Evolutionary conservation across 2,888 invertebrate genomes (phyloP).

Genomic region (Magallana nippona): DNA sequence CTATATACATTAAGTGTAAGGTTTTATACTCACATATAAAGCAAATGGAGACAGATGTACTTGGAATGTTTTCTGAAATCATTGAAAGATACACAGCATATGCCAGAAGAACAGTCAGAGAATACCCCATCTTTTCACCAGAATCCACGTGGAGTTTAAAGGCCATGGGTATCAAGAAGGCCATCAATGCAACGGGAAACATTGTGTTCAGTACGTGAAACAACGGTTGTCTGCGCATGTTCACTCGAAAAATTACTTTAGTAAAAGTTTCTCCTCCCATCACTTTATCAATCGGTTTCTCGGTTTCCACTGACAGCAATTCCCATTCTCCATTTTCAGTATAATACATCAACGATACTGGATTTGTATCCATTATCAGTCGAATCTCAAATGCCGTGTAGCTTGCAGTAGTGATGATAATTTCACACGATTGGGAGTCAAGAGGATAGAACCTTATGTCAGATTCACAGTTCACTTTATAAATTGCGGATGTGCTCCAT

Average conservation of each 20-base stretch:
- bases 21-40: conserved; percentile 43
- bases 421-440: conserved; percentile 54
- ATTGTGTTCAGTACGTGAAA: conserved; percentile 61
- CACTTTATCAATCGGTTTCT: conserved; percentile 14
- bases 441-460: conserved; percentile 58
- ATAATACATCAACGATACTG: conserved; percentile 37
- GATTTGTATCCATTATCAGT: not conserved
- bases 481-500: conserved; percentile 56
- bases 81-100: conserved; percentile 49
- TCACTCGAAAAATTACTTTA: conserved; percentile 52
- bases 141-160: conserved; percentile 50
- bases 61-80: conserved; percentile 50
- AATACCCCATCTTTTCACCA: conserved; percentile 50
- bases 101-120: conserved; percentile 47
- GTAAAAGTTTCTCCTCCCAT: conserved; percentile 44
- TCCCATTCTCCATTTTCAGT: conserved; percentile 61
- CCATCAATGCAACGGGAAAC: conserved; percentile 59
- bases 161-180: conserved; percentile 52
- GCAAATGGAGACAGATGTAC: conserved; percentile 47
- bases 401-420: conserved; percentile 55
- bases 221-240: conserved; percentile 53
- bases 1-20: too few relatives aligned
- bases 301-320: conserved; percentile 29
- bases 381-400: conserved; percentile 52
- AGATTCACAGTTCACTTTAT: conserved; percentile 54